Conservation (phyloP, 2,797 vertebrate species). For the Spinus pinus region DNA sequence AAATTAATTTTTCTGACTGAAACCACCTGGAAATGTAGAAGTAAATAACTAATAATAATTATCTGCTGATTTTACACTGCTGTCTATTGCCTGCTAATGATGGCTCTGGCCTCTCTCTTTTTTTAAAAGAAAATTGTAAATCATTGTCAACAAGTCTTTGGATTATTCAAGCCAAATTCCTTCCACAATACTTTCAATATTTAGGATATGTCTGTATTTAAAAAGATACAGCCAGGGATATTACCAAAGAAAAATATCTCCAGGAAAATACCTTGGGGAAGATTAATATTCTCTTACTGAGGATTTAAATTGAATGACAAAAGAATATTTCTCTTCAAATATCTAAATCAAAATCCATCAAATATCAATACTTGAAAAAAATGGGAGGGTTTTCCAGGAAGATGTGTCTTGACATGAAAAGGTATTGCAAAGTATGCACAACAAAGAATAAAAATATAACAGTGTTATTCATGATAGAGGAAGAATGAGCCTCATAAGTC, state of each 20-base stretch:
- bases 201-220: background rate
- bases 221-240: background rate
- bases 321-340: background rate
- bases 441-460: background rate
- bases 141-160: background rate
- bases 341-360: background rate
- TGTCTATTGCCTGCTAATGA: background rate
- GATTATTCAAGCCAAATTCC: background rate
- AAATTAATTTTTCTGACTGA: background rate
- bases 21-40: background rate
- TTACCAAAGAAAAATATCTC: background rate
- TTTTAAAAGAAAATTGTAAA: background rate
- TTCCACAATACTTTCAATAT: background rate
- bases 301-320: background rate
- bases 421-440: background rate
- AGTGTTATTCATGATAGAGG: background rate
- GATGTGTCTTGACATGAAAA: background rate
- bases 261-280: background rate
- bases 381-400: background rate
- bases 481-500: background rate
- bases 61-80: background rate
- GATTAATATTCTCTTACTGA: background rate
- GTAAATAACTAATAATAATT: background rate
- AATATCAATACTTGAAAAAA: background rate
- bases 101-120: background rate